Conservation (phyloP, 1,140 invertebrate genomes). For the Drosophila orosa region DNA sequence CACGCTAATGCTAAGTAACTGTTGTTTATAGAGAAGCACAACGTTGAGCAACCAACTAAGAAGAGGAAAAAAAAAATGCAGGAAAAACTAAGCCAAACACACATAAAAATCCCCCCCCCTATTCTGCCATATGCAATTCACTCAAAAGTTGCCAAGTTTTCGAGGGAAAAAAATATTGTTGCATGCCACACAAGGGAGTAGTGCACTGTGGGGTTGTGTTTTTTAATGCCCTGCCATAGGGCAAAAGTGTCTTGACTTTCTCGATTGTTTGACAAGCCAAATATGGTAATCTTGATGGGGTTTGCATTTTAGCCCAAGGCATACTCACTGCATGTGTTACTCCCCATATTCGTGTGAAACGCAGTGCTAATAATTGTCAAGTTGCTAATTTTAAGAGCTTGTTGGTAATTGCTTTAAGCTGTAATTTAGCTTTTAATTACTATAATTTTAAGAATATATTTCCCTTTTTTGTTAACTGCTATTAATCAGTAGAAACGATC, state of each 20-base stretch:
- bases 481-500: too few relatives aligned
- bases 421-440: constrained; percentile 9
- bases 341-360: constrained; percentile 1
- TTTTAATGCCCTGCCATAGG: constrained; percentile 29
- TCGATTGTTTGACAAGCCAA: constrained; percentile 32
- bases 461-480: not conserved
- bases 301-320: not conserved
- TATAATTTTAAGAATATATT: not conserved
- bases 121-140: constrained; percentile 54
- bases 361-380: constrained; percentile 1
- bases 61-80: constrained; percentile 4
- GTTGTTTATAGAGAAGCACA: constrained; percentile 65
- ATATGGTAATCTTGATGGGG: constrained; percentile 27
- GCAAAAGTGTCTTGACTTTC: constrained; percentile 34
- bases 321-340: not conserved
- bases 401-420: constrained; percentile 6
- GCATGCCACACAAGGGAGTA: constrained; percentile 25
- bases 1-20: constrained; percentile 78
- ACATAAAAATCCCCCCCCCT: constrained; percentile 29
- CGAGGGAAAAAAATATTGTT: constrained; percentile 34
- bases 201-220: constrained; percentile 14
- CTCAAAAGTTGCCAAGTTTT: constrained; percentile 59
- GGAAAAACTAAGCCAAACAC: constrained; percentile 37
- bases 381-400: not conserved
- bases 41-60: constrained; percentile 17